Evolutionary conservation across 2,113 vertebrate species (phyloP).

Genomic region (Archilochus colubris): DNA sequence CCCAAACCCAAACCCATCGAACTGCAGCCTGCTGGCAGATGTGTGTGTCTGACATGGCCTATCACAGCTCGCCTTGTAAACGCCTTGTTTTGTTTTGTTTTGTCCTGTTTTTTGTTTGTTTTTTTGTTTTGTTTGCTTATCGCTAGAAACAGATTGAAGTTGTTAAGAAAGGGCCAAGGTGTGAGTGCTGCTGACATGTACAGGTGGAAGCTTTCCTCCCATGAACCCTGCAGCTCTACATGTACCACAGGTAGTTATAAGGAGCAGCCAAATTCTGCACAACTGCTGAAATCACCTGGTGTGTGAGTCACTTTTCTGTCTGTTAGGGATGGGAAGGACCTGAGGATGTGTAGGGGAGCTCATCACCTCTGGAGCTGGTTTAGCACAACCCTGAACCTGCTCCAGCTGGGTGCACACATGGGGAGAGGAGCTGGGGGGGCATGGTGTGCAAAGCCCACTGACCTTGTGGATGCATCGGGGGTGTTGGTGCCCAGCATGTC

Average conservation of each 20-base stretch:
- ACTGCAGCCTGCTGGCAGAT: conserved; percentile 31
- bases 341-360: neutral
- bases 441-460: neutral
- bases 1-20: conserved; percentile 36
- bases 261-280: conserved; percentile 50
- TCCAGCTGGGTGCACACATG: neutral
- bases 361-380: neutral
- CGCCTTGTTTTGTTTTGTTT: conserved; percentile 6
- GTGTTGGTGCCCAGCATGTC: accelerated
- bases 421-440: neutral
- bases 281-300: conserved; percentile 45
- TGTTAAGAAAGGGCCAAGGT: conserved; percentile 88
- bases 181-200: conserved; percentile 97
- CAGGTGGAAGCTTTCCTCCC: conserved; percentile 96
- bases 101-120: neutral
- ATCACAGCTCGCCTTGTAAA: conserved; percentile 45
- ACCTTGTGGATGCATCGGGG: neutral
- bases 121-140: neutral
- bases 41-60: neutral
- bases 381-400: neutral
- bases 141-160: conserved; percentile 87
- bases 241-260: conserved; percentile 89
- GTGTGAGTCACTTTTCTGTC: conserved; percentile 66
- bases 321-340: conserved; percentile 47
- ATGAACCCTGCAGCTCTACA: conserved; percentile 96